phyloP scores from a whole-genome alignment of 2,888 invertebrate genomes.

The Lissocephala sabroskyi region DNA sequence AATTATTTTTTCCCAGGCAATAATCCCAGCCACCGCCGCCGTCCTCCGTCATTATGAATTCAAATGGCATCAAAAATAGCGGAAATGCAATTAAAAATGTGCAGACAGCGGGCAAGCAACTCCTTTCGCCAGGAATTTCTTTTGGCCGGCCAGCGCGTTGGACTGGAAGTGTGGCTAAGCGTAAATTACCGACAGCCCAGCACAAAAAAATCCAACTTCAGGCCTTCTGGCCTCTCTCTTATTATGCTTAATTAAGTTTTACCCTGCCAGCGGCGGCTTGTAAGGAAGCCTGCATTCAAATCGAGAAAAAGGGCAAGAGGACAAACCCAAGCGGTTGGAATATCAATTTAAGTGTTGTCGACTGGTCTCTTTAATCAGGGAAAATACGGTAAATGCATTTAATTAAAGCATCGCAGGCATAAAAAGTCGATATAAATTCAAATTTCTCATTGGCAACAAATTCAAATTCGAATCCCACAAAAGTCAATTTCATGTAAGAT shows the following conservation, averaged over 20 bases:
- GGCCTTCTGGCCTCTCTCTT: conserved; percentile 10
- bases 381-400: conserved; percentile 48
- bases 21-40: not conserved
- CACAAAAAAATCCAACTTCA: conserved; percentile 10
- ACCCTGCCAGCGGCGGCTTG: conserved; percentile 10
- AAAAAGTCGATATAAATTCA: conserved; percentile 56
- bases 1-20: conserved; percentile 50
- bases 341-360: not conserved
- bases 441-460: conserved; percentile 41
- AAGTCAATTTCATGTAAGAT: conserved; percentile 55
- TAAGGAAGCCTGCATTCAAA: not conserved
- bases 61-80: conserved; percentile 59
- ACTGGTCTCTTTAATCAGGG: conserved; percentile 17
- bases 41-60: conserved; percentile 50
- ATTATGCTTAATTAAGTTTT: conserved; percentile 60
- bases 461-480: conserved; percentile 49
- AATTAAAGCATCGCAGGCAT: conserved; percentile 36
- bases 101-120: not conserved
- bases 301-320: not conserved
- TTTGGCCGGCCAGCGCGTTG: too few species aligned
- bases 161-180: conserved; percentile 56
- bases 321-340: not conserved
- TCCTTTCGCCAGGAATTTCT: conserved; percentile 13
- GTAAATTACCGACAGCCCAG: conserved; percentile 56
- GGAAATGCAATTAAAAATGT: conserved; percentile 57